phyloP scores from a whole-genome alignment of 2,113 vertebrate genomes.

The Pheucticus melanocephalus region DNA sequence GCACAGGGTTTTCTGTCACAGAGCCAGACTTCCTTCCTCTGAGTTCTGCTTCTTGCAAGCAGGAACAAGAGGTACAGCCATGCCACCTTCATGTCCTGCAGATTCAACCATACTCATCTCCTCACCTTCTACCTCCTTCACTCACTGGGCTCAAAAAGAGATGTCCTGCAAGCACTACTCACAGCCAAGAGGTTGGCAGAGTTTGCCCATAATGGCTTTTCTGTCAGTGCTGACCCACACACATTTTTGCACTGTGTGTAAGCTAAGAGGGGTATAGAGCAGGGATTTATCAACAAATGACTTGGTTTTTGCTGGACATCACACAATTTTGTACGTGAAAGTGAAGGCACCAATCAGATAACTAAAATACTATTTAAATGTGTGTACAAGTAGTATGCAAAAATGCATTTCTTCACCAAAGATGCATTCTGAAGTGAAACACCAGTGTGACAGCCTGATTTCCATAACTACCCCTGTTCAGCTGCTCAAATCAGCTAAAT shows the following conservation, averaged over 20 bases:
- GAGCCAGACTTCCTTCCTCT: conserved; percentile 49
- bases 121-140: neutral
- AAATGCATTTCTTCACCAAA: neutral
- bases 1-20: conserved; percentile 37
- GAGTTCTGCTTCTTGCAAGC: conserved; percentile 42
- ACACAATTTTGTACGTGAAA: neutral
- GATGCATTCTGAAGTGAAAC: conserved; percentile 14
- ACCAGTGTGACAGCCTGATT: conserved; percentile 41
- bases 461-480: conserved; percentile 42
- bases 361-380: neutral
- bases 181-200: neutral
- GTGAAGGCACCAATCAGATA: neutral
- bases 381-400: neutral
- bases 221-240: neutral
- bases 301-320: neutral
- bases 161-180: neutral
- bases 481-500: conserved; percentile 52
- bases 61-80: conserved; percentile 9
- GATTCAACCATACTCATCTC: too few relatives aligned
- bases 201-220: neutral
- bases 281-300: neutral
- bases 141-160: neutral
- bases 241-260: neutral
- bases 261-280: neutral
- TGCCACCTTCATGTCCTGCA: neutral